Conservation (phyloP, 2,888 invertebrate genomes). For the Lasius fuliginosus region DNA sequence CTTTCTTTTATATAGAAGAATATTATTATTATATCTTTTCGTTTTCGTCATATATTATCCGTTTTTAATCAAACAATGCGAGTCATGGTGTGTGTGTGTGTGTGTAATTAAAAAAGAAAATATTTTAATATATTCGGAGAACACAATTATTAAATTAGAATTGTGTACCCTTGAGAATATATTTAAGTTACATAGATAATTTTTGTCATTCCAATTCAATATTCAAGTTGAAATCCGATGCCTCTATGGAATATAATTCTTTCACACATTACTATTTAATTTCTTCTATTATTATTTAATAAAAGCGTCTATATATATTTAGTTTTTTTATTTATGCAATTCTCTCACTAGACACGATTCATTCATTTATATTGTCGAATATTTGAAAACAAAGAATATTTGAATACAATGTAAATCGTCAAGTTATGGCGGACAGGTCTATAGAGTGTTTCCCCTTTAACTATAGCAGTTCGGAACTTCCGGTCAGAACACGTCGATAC, state of each 20-base stretch:
- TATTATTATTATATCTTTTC: constrained; percentile 26
- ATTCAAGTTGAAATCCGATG: neutral
- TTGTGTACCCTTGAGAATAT: neutral
- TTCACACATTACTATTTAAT: neutral
- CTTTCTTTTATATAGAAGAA: neutral
- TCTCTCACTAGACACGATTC: neutral
- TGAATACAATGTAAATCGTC: constrained; percentile 69
- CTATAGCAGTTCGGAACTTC: constrained; percentile 72
- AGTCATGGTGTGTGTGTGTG: neutral
- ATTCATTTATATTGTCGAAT: constrained; percentile 35
- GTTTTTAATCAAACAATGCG: neutral
- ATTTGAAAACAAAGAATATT: constrained; percentile 58
- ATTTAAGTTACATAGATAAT: constrained; percentile 12
- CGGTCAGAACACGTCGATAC: constrained; percentile 71
- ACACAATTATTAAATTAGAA: neutral
- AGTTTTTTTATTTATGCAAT: constrained; percentile 2
- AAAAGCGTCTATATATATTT: neutral
- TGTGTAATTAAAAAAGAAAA: constrained; percentile 1
- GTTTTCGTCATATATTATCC: neutral
- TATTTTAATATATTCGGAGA: constrained; percentile 9
- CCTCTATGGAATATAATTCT: neutral
- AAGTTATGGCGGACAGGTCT: constrained; percentile 62
- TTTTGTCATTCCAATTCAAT: neutral
- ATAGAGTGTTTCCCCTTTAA: constrained; percentile 66
- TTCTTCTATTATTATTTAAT: neutral